A percentile compares a stretch with the other conserved stretches of the same genome.
Evolutionary conservation across 23 tunicate genomes (phyloP).

Genomic region (Oikopleura dioica): DNA sequence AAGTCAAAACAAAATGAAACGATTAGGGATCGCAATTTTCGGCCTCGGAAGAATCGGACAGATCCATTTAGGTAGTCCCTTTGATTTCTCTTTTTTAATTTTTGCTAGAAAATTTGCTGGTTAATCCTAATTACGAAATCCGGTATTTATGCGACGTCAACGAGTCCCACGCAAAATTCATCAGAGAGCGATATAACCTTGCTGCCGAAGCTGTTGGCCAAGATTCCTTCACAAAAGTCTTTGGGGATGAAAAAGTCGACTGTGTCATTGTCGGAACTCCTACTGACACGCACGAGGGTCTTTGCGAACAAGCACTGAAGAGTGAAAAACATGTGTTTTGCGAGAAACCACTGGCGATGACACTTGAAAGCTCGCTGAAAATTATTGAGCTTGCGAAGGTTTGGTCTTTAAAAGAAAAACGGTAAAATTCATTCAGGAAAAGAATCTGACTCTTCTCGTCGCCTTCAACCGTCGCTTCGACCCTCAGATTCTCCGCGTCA

Average conservation of each 20-base stretch:
- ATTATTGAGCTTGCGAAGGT: conserved; percentile 43
- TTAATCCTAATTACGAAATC: background rate
- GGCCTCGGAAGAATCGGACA: conserved; percentile 70
- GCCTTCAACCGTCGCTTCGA: conserved; percentile 96
- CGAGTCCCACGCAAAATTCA: background rate
- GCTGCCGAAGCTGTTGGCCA: background rate
- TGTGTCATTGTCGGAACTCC: conserved; percentile 9
- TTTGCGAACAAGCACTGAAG: background rate
- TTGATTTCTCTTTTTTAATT: no score
- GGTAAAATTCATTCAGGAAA: no score
- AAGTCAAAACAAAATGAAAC: background rate
- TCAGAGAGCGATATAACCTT: background rate
- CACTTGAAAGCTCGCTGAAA: conserved; percentile 20
- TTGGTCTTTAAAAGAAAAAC: no score
- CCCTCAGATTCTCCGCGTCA: conserved; percentile 35
- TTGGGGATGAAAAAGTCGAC: background rate
- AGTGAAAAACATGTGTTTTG: conserved; percentile 60
- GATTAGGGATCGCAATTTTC: conserved; percentile 23
- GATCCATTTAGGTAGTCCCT: conserved; percentile 32
- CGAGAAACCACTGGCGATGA: conserved; percentile 65
- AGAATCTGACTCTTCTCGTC: conserved; percentile 34
- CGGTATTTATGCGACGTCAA: background rate
- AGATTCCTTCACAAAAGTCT: background rate
- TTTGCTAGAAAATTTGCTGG: conserved; percentile 6
- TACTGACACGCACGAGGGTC: background rate